phyloP scores from a whole-genome alignment of 2,888 invertebrate species.

The Trichogramma evanescens region DNA sequence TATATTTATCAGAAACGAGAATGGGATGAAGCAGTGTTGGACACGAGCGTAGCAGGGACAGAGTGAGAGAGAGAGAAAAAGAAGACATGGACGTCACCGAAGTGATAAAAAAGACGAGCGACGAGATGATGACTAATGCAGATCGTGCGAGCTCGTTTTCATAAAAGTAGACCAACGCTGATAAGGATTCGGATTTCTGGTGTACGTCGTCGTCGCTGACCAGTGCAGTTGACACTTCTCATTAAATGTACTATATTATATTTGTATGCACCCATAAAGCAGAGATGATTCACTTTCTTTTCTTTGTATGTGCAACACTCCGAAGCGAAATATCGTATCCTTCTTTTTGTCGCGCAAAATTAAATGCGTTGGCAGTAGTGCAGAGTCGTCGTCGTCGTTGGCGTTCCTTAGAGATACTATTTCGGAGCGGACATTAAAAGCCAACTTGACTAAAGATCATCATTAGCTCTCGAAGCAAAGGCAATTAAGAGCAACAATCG shows the following conservation, averaged over 20 bases:
- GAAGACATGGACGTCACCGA: neutral
- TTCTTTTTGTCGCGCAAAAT: no score
- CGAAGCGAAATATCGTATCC: no score
- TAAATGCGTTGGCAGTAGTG: no score
- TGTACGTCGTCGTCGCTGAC: neutral
- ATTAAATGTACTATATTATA: neutral
- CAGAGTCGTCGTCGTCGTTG: no score
- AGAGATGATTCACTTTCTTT: constrained; percentile 1
- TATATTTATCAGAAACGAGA: neutral
- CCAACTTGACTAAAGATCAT: no score
- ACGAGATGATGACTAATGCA: constrained; percentile 12
- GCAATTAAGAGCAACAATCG: no score
- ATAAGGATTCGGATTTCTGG: constrained; percentile 16
- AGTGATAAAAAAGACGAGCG: neutral
- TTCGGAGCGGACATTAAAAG: no score
- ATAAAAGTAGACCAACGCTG: constrained; percentile 11
- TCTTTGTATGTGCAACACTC: neutral
- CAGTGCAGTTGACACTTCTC: constrained; percentile 2
- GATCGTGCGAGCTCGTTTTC: constrained; percentile 7
- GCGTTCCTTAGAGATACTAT: no score
- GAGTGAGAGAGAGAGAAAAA: neutral
- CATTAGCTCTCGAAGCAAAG: no score
- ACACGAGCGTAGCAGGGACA: neutral
- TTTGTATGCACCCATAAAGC: no score
- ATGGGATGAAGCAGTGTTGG: neutral